Base-by-base conservation (phyloP, 2,113 vertebrate species). In the Mohoua ochrocephala region DNA sequence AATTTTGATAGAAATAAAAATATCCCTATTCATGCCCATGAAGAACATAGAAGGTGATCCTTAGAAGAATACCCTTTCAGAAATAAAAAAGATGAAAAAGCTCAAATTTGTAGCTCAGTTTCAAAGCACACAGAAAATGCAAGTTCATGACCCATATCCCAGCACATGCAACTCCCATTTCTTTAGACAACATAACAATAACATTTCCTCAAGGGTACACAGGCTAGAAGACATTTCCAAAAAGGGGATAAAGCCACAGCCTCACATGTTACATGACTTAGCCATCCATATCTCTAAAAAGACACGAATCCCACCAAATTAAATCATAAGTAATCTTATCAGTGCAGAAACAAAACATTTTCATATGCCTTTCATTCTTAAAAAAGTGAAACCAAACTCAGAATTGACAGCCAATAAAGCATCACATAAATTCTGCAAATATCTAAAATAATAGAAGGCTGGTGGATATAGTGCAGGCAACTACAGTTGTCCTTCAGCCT, bases 1-100 rank as follows among this genome's bases (percentile, higher is more conserved):
- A 74, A 65, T 80, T 83, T 91, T 90, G 5, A 54, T 47, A 86
- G 35, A 81, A 95, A 84, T 85, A 49, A 70, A 80, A 89, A 77
- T 52, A 63, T 28, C 11, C 8, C 16, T 78, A 35, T 47, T 87
- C 39, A 49, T 27, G 65, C 1, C 10, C 24, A 9, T 39, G 45
- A 73, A 75, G 61, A 68, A 22, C 24, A 31, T 15, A 35, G 85
- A 79, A 84, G 7, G 33, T 60, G 45, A 70, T 63, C 39, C 22
- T 60, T 60, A 65, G 42, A 91, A 78, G 22, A 93, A 73, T 21
- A 44, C 1, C 0, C 9, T 42, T 76, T 39, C 49, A 35, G 33
- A 45, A 64, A 69, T 15, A 54, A 65, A 56, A 41, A 35, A 53
- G 11, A 45, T 22, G 0, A 27, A 82, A 86, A 76, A 39, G 2